phyloP scores from a whole-genome alignment of 1,140 invertebrate species.

The Pseudomyrmex cubaensis region DNA sequence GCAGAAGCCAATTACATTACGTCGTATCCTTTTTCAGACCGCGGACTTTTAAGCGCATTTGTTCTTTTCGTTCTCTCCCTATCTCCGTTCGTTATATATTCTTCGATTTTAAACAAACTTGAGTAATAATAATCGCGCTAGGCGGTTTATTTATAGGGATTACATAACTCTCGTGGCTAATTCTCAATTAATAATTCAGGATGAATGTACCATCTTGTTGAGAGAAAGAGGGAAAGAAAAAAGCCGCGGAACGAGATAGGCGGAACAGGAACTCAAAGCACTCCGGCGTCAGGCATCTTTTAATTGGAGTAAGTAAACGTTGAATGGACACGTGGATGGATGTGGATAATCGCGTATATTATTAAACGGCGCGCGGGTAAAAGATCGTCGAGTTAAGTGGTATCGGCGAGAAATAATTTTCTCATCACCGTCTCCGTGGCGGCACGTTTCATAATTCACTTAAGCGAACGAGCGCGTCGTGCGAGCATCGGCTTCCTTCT shows the following conservation, averaged over 20 bases:
- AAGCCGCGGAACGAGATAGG: background rate
- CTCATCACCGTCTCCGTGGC: conserved; percentile 17
- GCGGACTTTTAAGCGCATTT: too few relatives aligned
- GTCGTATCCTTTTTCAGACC: background rate
- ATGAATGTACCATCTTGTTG: too few relatives aligned
- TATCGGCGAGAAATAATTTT: conserved; percentile 38
- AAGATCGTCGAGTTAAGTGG: conserved; percentile 25
- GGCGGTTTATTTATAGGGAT: background rate
- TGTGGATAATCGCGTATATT: background rate
- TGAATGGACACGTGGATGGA: background rate
- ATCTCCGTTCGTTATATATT: too few relatives aligned
- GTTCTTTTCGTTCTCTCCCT: too few relatives aligned
- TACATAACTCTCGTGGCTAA: background rate
- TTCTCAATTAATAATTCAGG: background rate
- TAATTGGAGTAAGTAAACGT: conserved; percentile 13
- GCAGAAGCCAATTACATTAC: background rate
- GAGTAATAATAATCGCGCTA: background rate
- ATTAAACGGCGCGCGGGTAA: background rate
- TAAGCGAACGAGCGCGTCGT: conserved; percentile 40
- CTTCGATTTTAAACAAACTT: background rate
- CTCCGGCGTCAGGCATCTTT: conserved; percentile 1
- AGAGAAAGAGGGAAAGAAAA: too few relatives aligned
- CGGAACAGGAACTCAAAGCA: background rate
- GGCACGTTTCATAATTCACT: conserved; percentile 55
- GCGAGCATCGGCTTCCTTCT: conserved; percentile 58